Evolutionary conservation across 2,113 vertebrate species (phyloP), one percentile per base, ranked within the genome.

Genomic region (Leptodactylus fuscus): DNA sequence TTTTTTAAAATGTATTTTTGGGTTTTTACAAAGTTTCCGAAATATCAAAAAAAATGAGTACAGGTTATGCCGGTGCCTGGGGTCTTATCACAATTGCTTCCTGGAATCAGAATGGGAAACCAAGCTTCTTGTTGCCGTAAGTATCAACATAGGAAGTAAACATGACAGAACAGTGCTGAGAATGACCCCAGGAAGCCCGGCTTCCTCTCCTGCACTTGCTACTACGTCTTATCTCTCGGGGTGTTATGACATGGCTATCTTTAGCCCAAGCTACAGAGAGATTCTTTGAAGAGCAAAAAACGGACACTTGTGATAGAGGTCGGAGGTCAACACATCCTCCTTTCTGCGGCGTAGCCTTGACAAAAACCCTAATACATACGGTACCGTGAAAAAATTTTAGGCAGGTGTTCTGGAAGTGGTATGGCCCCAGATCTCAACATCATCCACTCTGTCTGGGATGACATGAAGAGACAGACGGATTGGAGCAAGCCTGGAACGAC

Each of bases 21-120:
- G 3, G 3, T 13, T 15, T 29, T 60, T 27, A 16, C 51, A 55
- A 22, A 60, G 55, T 24, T 62, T 62, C 11, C 11, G 0, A 62
- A 62, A 29, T 62, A 62, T 62, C 24, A 29, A 62, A n/a, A 13
- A 29, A 5, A 34, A 69, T 12, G n/a, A n/a, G n/a, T n/a, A n/a
- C n/a, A n/a, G n/a, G 41, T 82, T 49, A 9, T 53, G 3, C 38
- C 13, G 44, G 89, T 89, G 90, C 91, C 91, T 87, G 87, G 87
- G 88, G 85, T 85, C 89, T 96, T 96, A 96, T 97, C 94, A 94
- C 84, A 90, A 96, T 94, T 95, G 92, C 92, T 96, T 96, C 95
- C 95, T 95, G 91, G 89, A 87, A 94, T 90, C 92, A 94, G 91
- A 88, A 87, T 87, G 89, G 88, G 91, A 91, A 88, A 89, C 88